Percentiles rank a stretch among this genome's conserved stretches.
These are phyloP conservation scores for Proteles cristata DNA, from an alignment of 2,113 vertebrate species.

Conservation along the genomic window DNA sequence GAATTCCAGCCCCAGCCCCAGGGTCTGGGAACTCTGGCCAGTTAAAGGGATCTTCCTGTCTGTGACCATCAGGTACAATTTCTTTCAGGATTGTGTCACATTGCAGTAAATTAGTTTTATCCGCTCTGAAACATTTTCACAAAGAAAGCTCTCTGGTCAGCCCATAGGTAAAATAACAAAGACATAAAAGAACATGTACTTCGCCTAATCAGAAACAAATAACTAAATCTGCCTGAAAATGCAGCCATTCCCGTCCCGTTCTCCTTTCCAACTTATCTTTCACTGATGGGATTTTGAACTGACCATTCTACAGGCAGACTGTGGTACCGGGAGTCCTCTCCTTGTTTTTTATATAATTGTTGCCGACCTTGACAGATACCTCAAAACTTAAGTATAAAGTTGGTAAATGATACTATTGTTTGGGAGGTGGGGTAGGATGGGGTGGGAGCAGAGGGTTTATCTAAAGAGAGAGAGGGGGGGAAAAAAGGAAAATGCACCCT, in stretches of 20 bases:
- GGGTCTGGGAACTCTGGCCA: slow-evolving; percentile 81
- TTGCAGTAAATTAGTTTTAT: slow-evolving; percentile 89
- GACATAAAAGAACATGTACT: slow-evolving; percentile 82
- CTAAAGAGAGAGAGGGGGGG: slow-evolving; percentile 60
- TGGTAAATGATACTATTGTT: slow-evolving; percentile 90
- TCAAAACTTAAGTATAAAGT: slow-evolving; percentile 88
- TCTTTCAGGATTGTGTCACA: slow-evolving; percentile 89
- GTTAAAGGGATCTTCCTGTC: slow-evolving; percentile 82
- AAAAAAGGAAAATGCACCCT: slow-evolving; percentile 77
- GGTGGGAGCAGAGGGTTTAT: slow-evolving; percentile 83
- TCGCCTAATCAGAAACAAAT: slow-evolving; percentile 86
- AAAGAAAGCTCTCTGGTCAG: slow-evolving; percentile 87
- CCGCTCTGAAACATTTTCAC: slow-evolving; percentile 85
- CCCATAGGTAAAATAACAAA: slow-evolving; percentile 85
- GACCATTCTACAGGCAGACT: slow-evolving; percentile 69
- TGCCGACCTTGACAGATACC: slow-evolving; percentile 85
- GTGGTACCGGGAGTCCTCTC: slow-evolving; percentile 69
- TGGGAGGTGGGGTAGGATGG: slow-evolving; percentile 59
- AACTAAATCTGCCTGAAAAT: slow-evolving; percentile 85
- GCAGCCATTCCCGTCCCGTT: slow-evolving; percentile 75
- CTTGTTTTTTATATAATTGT: slow-evolving; percentile 83
- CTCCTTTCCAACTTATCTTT: slow-evolving; percentile 82
- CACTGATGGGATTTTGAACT: slow-evolving; percentile 81
- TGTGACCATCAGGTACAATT: slow-evolving; percentile 84
- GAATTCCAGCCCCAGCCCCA: slow-evolving; percentile 83